Percentiles rank a stretch among this genome's conserved stretches.
phyloP scores from a whole-genome alignment of 2,113 vertebrate genomes.

The Notarius quadriscutis region DNA sequence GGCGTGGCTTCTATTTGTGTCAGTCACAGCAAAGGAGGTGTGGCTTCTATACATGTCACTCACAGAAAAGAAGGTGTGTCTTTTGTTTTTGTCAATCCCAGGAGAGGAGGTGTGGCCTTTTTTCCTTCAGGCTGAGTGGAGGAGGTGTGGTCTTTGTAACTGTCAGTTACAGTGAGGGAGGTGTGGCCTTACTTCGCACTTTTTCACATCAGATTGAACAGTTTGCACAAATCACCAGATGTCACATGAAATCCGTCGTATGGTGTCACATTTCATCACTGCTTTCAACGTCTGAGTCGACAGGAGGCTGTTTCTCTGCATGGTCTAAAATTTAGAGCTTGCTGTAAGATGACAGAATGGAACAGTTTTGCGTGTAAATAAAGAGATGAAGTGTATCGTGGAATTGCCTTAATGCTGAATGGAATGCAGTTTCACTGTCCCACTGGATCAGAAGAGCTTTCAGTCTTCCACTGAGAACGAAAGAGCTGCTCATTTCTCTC shows the following conservation, averaged over 20 bases:
- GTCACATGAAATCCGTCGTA: no score
- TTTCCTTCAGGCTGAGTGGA: background rate
- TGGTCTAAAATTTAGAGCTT: conserved; percentile 71
- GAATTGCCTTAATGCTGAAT: conserved; percentile 72
- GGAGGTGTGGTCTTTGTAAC: background rate
- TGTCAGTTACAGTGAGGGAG: background rate
- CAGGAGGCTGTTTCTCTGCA: conserved; percentile 65
- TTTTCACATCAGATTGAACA: background rate
- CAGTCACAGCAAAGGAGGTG: no score
- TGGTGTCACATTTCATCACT: background rate
- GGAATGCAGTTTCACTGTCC: conserved; percentile 57
- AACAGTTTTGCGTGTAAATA: conserved; percentile 63
- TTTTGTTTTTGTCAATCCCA: background rate
- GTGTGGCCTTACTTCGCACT: background rate
- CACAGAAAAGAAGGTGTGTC: no score
- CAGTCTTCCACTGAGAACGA: conserved; percentile 70
- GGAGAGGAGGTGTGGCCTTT: background rate
- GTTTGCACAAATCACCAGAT: background rate
- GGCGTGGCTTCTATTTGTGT: no score
- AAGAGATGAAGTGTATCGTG: conserved; percentile 39
- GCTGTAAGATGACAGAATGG: conserved; percentile 62
- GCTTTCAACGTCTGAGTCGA: conserved; percentile 48
- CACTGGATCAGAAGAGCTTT: conserved; percentile 56
- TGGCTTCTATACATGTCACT: background rate
- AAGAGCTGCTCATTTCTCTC: conserved; percentile 67